These are phyloP conservation scores for Camarhynchus parvulus DNA, from an alignment of 2,113 vertebrate genomes.

Conservation along the genomic window DNA sequence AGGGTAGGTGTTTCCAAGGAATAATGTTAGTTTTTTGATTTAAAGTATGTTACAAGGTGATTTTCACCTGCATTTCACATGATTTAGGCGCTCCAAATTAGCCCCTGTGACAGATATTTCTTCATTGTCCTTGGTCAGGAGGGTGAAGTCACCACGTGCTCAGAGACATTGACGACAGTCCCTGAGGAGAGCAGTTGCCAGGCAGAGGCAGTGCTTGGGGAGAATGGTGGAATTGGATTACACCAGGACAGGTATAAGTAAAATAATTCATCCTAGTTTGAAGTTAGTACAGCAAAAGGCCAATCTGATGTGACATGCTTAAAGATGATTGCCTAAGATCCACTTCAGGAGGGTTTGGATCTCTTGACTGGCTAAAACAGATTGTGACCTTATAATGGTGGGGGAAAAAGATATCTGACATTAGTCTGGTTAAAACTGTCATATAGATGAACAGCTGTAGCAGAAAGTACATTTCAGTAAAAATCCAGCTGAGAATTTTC, in stretches of 20 bases:
- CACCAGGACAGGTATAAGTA: neutral
- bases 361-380: neutral
- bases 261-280: slow-evolving; percentile 1
- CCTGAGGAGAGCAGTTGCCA: neutral
- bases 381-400: neutral
- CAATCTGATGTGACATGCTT: neutral
- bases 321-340: neutral
- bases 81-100: neutral
- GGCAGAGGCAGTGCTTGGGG: neutral
- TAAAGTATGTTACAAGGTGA: neutral
- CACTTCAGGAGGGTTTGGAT: neutral
- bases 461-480: neutral
- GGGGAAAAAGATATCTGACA: neutral
- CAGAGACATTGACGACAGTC: neutral
- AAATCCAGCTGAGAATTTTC: neutral
- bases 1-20: neutral
- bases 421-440: neutral
- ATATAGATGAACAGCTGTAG: neutral
- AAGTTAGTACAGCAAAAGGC: slow-evolving; percentile 16
- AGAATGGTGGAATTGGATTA: neutral
- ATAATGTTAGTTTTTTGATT: neutral
- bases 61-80: neutral
- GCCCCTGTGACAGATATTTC: neutral
- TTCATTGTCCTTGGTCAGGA: neutral
- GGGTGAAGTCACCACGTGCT: neutral